These are phyloP conservation scores for Proisotoma minuta DNA, from an alignment of 2,888 invertebrate species.

Conservation along the genomic window DNA sequence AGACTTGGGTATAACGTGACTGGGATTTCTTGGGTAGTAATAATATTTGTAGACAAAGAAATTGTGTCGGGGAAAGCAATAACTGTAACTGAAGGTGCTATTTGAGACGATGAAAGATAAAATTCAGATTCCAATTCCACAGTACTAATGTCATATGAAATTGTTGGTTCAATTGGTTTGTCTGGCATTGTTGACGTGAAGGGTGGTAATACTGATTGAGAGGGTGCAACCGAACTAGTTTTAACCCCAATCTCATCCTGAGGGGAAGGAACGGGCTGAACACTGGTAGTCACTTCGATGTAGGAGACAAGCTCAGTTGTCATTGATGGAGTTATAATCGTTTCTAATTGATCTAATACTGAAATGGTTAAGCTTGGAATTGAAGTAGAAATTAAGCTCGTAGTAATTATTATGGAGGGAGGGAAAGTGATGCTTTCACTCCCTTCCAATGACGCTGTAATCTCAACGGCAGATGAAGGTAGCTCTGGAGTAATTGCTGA, in stretches of 20 bases:
- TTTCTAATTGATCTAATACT: neutral
- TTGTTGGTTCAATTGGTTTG: neutral
- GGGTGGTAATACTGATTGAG: no score
- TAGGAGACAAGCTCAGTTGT: no score
- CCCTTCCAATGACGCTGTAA: neutral
- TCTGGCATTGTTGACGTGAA: neutral
- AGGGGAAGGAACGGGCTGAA: no score
- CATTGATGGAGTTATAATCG: no score
- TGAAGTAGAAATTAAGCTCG: neutral
- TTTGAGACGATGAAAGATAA: neutral
- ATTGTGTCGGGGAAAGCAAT: no score
- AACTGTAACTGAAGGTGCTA: no score
- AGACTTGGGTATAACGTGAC: no score
- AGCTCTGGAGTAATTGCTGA: neutral
- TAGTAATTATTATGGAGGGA: neutral
- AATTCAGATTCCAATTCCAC: neutral
- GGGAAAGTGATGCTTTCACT: neutral
- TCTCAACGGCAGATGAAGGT: neutral
- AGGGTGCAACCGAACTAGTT: no score
- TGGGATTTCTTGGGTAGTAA: no score
- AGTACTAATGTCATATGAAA: neutral
- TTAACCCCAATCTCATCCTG: no score
- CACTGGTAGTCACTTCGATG: no score
- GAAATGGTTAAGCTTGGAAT: neutral
- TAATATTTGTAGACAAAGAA: no score